phyloP scores from a whole-genome alignment of 2,888 invertebrate species.

The Diloba caeruleocephala region DNA sequence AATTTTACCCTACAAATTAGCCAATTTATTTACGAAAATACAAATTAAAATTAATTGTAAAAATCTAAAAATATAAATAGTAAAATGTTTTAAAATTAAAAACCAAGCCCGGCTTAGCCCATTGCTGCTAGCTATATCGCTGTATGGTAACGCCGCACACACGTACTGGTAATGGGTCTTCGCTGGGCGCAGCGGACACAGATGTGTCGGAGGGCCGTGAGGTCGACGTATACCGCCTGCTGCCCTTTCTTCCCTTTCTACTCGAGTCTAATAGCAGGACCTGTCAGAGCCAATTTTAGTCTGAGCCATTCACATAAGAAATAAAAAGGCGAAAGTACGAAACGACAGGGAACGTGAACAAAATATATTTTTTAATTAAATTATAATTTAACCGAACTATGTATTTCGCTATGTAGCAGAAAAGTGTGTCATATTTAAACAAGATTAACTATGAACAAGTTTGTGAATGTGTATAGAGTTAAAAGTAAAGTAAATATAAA shows the following conservation, averaged over 20 bases:
- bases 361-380: neutral
- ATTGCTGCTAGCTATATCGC: too few relatives aligned
- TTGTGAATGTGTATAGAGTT: slow-evolving; percentile 47
- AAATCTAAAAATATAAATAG: too few relatives aligned
- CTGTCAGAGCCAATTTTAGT: slow-evolving; percentile 84
- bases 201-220: slow-evolving; percentile 86
- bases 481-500: slow-evolving; percentile 17
- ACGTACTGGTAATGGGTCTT: slow-evolving; percentile 87
- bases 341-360: neutral
- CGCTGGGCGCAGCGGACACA: slow-evolving; percentile 85
- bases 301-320: slow-evolving; percentile 57
- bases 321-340: neutral
- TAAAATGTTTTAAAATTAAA: slow-evolving; percentile 30
- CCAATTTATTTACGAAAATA: too few relatives aligned
- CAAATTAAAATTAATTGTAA: too few relatives aligned
- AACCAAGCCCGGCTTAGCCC: slow-evolving; percentile 51
- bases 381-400: neutral
- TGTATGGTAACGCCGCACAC: slow-evolving; percentile 78
- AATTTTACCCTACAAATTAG: too few relatives aligned
- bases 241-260: slow-evolving; percentile 82
- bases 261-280: slow-evolving; percentile 88
- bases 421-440: too few relatives aligned
- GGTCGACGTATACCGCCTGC: slow-evolving; percentile 82
- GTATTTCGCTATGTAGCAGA: neutral
- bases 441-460: slow-evolving; percentile 9